Evolutionary conservation across 2,888 invertebrate genomes (phyloP), one percentile per base, ranked within the genome.

Genomic region (Entomobrya proxima): DNA sequence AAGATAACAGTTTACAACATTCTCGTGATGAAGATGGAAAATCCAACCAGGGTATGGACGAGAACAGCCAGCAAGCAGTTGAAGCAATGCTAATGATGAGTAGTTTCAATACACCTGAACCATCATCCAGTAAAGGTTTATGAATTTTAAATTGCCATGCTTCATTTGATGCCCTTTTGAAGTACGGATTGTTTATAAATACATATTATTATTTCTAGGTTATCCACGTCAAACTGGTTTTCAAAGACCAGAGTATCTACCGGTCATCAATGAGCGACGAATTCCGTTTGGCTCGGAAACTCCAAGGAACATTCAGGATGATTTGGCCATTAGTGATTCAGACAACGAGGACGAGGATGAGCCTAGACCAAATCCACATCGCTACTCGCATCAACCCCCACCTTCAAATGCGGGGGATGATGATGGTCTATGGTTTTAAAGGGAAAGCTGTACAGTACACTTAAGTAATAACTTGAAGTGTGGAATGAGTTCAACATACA

Each of bases 291-390:
- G 92, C 61, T 92, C 92, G 89, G 90, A 91, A 74, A 92, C 93
- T 13, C 64, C 84, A 78, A 69, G 89, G 61, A 86, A 87, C 74
- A 58, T 91, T 85, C 67, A 93, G 93, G 87, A 95, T 94, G 90
- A 95, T 95, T 77, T 96, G 81, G 95, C 95, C 32, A 95, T 96
- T 44, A 95, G 95, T 37, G 96, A 96, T 89, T 96, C 95, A 85
- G 96, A 96, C 75, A 95, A 95, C 86, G 95, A 95, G 88, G 90
- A 88, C 30, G 91, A 91, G 6, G 90, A 90, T 21, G 44, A 44
- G 74, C 55, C 69, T 0, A 32, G 50, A 32, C 80, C 80, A 13
- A 47, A 61, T 58, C 77, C 75, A 15, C 78, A 86, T 87, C 78
- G 89, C 89, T 50, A 90, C 89, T 50, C 90, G 83, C 30, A 90